Evolutionary conservation across 2,113 vertebrate species (phyloP), one percentile per base, ranked within the genome.

Genomic region (Podarcis muralis): DNA sequence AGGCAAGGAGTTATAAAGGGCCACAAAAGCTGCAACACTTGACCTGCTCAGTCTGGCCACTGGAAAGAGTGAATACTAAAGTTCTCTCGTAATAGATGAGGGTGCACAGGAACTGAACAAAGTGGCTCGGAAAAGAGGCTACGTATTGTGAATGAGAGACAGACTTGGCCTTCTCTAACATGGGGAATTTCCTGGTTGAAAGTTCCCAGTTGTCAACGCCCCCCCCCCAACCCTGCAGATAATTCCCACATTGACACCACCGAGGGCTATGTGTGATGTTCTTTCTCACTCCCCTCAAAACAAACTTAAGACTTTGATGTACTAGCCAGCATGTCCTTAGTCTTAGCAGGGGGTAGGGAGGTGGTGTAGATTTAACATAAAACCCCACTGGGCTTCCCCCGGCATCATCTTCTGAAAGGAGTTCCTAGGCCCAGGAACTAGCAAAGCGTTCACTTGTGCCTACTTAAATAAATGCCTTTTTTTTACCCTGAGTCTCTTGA

Each of bases 401-500:
- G 35, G 22, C 53, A 30, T 48, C n/a, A 37, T 65, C 25, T 65
- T 86, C 15, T 43, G 62, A 27, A 86, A 86, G 35, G 6, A 87
- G 22, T 68, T 37, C 35, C 35, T 37, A 37, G 59, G 32, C 35
- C 18, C 23, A 85, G 72, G 53, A 20, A 32, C 7, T 62, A 85
- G 69, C 57, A 76, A 22, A 62, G 32, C 18, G 22, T 32, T 11
- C 13, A 37, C 13, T 23, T 48, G 7, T 3, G 12, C n/a, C 48
- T 62, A 74, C 40, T 22, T 75, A 65, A 81, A 23, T 1, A 84
- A 4, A 30, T 12, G 0, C 5, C 13, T 3, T 2, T n/a, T 18
- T 12, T 97, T 97, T 96, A 99, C 99, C 97, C 98, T 97, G 96
- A 99, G 98, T 97, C 99, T 98, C 96, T 99, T 99, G 97, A 99